Percentiles rank a stretch among this genome's conserved stretches.
These are phyloP conservation scores for Norana najaformis DNA, from an alignment of 2,888 invertebrate species.

Conservation along the genomic window DNA sequence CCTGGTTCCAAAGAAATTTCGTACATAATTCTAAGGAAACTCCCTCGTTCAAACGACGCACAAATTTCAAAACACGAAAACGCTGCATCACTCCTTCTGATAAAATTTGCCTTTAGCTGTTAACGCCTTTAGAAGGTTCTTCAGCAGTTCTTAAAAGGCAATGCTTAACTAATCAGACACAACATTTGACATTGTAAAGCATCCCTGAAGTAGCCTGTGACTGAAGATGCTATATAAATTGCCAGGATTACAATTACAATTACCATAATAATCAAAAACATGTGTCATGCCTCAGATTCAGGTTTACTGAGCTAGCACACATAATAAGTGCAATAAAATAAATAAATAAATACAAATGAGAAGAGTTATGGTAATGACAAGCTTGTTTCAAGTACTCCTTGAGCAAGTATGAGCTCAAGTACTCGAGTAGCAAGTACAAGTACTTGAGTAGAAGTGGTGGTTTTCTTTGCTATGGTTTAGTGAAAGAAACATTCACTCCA, in stretches of 20 bases:
- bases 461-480: background rate
- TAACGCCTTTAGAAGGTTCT: background rate
- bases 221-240: too few relatives aligned
- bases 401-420: background rate
- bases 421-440: background rate
- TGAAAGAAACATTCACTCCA: background rate
- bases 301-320: too few relatives aligned
- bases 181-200: background rate
- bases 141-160: background rate
- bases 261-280: too few relatives aligned
- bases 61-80: background rate
- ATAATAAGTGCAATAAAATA: too few relatives aligned
- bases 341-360: too few relatives aligned
- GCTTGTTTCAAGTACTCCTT: background rate
- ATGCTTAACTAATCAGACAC: too few relatives aligned
- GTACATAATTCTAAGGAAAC: background rate
- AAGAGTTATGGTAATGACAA: too few relatives aligned
- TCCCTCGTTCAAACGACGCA: background rate
- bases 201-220: too few relatives aligned
- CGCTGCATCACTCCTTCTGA: background rate
- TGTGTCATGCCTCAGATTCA: too few relatives aligned
- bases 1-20: slow-evolving; percentile 57
- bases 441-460: background rate
- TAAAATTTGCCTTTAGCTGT: background rate
- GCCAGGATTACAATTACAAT: too few relatives aligned